Percentiles rank a stretch among this genome's conserved stretches.
phyloP scores from a whole-genome alignment of 2,888 invertebrate genomes.

The Agrochola macilenta region DNA sequence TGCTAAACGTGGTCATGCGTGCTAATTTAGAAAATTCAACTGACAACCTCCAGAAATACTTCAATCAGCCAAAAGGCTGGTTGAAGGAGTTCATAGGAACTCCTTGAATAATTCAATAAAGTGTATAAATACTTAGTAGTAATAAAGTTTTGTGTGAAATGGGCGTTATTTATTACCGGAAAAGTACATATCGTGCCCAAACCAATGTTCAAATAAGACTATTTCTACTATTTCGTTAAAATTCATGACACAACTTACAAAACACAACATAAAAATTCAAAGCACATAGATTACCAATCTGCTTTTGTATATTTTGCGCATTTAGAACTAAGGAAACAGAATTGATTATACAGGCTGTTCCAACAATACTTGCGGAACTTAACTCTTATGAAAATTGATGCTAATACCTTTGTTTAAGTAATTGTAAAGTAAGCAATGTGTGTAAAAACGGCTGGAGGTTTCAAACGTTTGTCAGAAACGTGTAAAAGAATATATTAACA shows the following conservation, averaged over 20 bases:
- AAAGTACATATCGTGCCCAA: not conserved
- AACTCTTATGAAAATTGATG: slow-evolving; percentile 40
- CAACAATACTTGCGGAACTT: slow-evolving; percentile 43
- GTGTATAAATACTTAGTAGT: too few relatives aligned
- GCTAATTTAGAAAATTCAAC: not conserved
- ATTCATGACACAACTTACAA: not conserved
- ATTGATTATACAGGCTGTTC: slow-evolving; percentile 29
- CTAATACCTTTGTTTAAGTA: slow-evolving; percentile 55
- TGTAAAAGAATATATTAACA: slow-evolving; percentile 61
- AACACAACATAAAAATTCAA: slow-evolving; percentile 30
- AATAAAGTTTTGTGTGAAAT: not conserved
- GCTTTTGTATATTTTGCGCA: slow-evolving; percentile 41
- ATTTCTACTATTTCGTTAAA: slow-evolving; percentile 3
- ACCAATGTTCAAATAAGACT: not conserved
- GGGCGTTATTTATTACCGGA: not conserved
- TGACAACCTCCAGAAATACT: not conserved
- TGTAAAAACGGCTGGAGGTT: slow-evolving; percentile 46
- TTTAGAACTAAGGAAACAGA: slow-evolving; percentile 31
- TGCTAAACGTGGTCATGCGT: not conserved
- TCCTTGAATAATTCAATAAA: too few relatives aligned
- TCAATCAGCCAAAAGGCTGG: too few relatives aligned
- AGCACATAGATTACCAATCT: slow-evolving; percentile 28
- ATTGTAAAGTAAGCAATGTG: slow-evolving; percentile 60
- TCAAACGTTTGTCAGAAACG: slow-evolving; percentile 47
- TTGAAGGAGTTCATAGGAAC: too few relatives aligned